These are phyloP conservation scores for Physocephala rufipes DNA, from an alignment of 2,888 invertebrate genomes.

Conservation along the genomic window DNA sequence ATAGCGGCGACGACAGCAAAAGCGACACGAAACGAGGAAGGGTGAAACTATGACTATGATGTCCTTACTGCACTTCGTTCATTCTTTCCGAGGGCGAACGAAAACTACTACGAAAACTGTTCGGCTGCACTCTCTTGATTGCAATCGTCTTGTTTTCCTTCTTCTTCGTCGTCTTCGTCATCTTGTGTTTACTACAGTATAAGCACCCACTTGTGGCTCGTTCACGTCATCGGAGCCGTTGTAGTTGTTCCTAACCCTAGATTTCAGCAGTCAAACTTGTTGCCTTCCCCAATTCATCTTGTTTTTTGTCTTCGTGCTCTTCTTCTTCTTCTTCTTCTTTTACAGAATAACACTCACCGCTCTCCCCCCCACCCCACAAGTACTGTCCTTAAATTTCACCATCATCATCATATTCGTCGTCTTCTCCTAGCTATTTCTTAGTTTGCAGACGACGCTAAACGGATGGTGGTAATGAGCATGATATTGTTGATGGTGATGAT, in stretches of 20 bases:
- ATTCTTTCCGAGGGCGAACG: background rate
- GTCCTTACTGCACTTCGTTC: conserved; percentile 8
- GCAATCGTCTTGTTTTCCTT: background rate
- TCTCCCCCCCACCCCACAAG: too few species aligned
- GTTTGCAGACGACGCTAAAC: conserved; percentile 27
- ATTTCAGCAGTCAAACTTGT: conserved; percentile 51
- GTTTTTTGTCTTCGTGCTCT: background rate
- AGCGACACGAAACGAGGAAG: conserved; percentile 16
- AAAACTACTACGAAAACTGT: conserved; percentile 2
- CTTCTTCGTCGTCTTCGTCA: background rate
- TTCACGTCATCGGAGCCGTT: conserved; percentile 3
- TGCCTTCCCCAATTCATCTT: conserved; percentile 21
- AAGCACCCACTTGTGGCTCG: conserved; percentile 57
- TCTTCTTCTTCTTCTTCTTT: too few species aligned
- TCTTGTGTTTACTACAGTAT: conserved; percentile 6
- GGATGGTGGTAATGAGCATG: conserved; percentile 21
- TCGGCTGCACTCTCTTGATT: background rate
- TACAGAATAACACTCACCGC: too few species aligned
- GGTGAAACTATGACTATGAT: conserved; percentile 18
- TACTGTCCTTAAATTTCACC: too few species aligned
- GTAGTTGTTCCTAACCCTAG: conserved; percentile 41
- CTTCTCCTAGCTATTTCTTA: conserved; percentile 19
- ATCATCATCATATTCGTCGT: background rate
- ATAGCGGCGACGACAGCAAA: background rate
- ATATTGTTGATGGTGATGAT: conserved; percentile 8